phyloP scores from a whole-genome alignment of 2,888 invertebrate species.

The Ophion costatus region DNA sequence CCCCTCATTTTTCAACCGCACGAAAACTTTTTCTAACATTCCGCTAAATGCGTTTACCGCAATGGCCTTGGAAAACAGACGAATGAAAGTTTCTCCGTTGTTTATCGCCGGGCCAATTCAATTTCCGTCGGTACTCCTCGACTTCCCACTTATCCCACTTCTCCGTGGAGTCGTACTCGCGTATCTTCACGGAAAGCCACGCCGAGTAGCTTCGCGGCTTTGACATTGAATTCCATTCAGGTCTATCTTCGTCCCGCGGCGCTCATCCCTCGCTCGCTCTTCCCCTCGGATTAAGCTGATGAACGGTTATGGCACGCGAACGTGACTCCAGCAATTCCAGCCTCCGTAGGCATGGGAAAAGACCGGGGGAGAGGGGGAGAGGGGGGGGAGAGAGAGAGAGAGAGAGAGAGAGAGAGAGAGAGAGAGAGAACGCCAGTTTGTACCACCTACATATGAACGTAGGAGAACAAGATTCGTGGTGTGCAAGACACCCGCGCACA shows the following conservation, averaged over 20 bases:
- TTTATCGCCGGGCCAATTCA: neutral
- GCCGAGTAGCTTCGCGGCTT: conserved; percentile 63
- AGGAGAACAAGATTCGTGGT: conserved; percentile 24
- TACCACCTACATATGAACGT: conserved; percentile 25
- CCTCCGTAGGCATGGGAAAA: conserved; percentile 47
- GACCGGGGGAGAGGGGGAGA: neutral
- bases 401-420: too few relatives aligned
- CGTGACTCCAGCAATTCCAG: conserved; percentile 73
- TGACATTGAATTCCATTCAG: conserved; percentile 71
- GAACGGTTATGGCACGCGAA: conserved; percentile 69
- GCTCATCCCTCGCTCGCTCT: conserved; percentile 7
- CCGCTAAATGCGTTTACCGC: too few relatives aligned
- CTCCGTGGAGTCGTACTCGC: neutral
- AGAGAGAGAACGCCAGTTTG: neutral
- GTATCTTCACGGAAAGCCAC: conserved; percentile 11
- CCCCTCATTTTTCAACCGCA: too few relatives aligned
- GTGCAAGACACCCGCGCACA: conserved; percentile 46
- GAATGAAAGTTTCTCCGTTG: too few relatives aligned
- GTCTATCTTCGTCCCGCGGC: neutral
- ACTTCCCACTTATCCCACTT: neutral
- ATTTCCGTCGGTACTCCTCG: neutral
- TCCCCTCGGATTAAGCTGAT: conserved; percentile 71
- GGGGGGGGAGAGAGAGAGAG: too few relatives aligned
- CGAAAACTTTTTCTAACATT: too few relatives aligned
- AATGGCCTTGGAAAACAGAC: too few relatives aligned